Evolutionary conservation across 2,888 invertebrate species (phyloP).

Genomic region (Pediacus dermestoides): DNA sequence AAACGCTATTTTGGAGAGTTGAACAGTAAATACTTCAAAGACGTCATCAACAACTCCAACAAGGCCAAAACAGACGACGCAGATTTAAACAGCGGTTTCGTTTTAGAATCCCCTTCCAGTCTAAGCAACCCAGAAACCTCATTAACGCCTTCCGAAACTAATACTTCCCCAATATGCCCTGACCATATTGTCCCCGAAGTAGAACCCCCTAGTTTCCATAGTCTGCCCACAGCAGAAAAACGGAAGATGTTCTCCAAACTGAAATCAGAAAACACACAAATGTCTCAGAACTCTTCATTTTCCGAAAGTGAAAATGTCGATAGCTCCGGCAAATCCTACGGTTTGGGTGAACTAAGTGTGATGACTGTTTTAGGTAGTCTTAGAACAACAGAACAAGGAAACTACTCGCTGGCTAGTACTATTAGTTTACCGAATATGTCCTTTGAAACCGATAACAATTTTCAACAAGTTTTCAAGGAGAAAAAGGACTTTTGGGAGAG

Average conservation of each 20-base stretch:
- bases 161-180: constrained; percentile 39
- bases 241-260: constrained; percentile 25
- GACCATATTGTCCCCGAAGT: constrained; percentile 39
- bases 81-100: not conserved
- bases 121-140: no score
- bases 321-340: constrained; percentile 5
- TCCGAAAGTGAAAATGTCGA: constrained; percentile 24
- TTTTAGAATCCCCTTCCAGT: no score
- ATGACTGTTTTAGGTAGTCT: constrained; percentile 24
- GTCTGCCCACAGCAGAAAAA: constrained; percentile 26
- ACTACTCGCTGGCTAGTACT: constrained; percentile 9
- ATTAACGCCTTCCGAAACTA: no score
- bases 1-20: constrained; percentile 5
- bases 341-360: constrained; percentile 16
- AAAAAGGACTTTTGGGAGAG: constrained; percentile 35
- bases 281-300: constrained; percentile 24
- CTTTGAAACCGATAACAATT: constrained; percentile 17
- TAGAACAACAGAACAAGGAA: no score
- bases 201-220: constrained; percentile 11
- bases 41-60: constrained; percentile 14
- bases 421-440: constrained; percentile 29
- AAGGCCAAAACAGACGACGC: constrained; percentile 10
- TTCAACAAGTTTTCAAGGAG: constrained; percentile 21
- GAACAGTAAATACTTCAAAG: constrained; percentile 20
- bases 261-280: constrained; percentile 1